Conservation (phyloP, 1,140 invertebrate genomes). For the Musca vetustissima region DNA sequence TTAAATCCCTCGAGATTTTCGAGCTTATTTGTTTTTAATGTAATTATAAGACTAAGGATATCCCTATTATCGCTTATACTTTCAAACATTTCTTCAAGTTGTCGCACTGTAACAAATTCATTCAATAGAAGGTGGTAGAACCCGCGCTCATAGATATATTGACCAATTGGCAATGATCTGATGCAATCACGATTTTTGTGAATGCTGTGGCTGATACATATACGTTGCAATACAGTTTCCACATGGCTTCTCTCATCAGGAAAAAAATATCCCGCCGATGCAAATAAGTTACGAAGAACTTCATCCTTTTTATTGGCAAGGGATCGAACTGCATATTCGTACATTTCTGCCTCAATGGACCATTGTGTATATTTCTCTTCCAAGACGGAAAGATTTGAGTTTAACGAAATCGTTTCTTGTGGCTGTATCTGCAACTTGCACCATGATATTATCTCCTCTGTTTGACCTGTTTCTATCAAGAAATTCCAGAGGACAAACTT, state of each 20-base stretch:
- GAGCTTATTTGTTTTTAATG: constrained; percentile 39
- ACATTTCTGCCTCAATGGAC: constrained; percentile 44
- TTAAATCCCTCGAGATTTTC: constrained; percentile 41
- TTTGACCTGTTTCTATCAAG: constrained; percentile 37
- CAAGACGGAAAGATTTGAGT: constrained; percentile 14
- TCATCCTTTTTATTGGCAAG: constrained; percentile 35
- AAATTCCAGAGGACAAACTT: constrained; percentile 47
- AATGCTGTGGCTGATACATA: constrained; percentile 44
- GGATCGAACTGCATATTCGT: constrained; percentile 41
- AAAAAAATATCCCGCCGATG: constrained; percentile 43
- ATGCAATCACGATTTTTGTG: constrained; percentile 37
- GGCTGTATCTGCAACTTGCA: not conserved
- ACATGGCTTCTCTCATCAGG: constrained; percentile 33
- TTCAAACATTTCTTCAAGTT: constrained; percentile 39
- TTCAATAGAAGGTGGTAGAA: constrained; percentile 38
- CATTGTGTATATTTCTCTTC: constrained; percentile 38
- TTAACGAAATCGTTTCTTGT: not conserved
- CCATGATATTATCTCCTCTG: constrained; percentile 39
- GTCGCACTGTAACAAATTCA: constrained; percentile 36
- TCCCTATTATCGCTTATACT: constrained; percentile 30
- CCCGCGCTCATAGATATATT: constrained; percentile 37
- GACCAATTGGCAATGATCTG: constrained; percentile 36
- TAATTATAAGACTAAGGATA: constrained; percentile 38
- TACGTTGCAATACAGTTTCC: constrained; percentile 34
- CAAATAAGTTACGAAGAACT: constrained; percentile 44